Percentiles rank a stretch among this genome's conserved stretches.
phyloP scores from a whole-genome alignment of 2,113 vertebrate species.

The Vicugna pacos region DNA sequence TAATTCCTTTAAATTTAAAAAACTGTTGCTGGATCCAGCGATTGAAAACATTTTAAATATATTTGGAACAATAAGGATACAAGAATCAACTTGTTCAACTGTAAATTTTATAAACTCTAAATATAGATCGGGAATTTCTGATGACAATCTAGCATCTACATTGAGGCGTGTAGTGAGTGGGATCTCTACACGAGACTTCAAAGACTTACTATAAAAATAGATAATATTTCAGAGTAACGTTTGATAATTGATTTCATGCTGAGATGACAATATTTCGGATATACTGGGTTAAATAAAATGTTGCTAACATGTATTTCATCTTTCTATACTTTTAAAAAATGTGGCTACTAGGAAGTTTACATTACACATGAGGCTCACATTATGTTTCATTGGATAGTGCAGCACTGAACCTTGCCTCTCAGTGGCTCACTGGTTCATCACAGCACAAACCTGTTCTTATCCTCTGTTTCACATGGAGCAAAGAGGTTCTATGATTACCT shows the following conservation, averaged over 20 bases:
- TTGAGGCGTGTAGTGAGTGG: background rate
- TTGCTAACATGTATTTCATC: background rate
- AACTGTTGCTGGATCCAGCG: background rate
- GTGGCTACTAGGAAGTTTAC: background rate
- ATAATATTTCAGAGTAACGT: background rate
- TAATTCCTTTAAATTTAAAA: background rate
- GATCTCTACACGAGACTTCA: background rate
- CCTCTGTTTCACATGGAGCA: background rate
- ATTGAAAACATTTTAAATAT: slow-evolving; percentile 14
- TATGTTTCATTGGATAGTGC: too few species aligned
- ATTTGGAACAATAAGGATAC: background rate
- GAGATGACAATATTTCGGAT: background rate
- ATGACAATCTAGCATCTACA: background rate
- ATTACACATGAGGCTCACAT: background rate
- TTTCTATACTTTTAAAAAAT: too few species aligned
- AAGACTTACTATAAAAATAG: background rate
- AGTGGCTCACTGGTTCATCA: background rate
- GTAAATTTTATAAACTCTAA: slow-evolving; percentile 5
- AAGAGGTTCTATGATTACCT: background rate
- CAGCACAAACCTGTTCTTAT: background rate
- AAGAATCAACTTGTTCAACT: background rate
- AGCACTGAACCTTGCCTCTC: background rate
- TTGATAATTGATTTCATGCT: background rate
- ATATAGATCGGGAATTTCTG: background rate
- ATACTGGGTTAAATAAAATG: background rate